phyloP scores from a whole-genome alignment of 1,140 invertebrate genomes.

The Stenopsyche tienmushanensis region DNA sequence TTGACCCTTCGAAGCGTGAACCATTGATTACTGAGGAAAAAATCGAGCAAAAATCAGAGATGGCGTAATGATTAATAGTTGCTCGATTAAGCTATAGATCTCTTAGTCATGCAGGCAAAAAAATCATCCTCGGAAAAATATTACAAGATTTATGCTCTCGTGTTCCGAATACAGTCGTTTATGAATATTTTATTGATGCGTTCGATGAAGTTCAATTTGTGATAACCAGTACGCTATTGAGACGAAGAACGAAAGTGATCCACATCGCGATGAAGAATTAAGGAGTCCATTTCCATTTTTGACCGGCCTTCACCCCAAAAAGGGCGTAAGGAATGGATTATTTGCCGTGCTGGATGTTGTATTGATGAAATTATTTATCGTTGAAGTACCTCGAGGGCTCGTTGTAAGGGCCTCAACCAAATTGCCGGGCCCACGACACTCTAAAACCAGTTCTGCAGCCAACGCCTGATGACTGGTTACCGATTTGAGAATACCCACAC shows the following conservation, averaged over 20 bases:
- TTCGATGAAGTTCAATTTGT: no score
- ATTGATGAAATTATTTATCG: constrained; percentile 13
- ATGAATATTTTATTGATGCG: no score
- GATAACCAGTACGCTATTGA: no score
- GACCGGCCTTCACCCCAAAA: constrained; percentile 26
- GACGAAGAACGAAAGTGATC: constrained; percentile 20
- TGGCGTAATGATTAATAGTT: no score
- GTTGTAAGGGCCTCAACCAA: background rate
- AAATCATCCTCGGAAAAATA: no score
- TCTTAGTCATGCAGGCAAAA: no score
- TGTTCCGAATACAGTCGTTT: no score
- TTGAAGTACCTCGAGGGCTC: constrained; percentile 9
- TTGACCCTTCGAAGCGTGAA: background rate
- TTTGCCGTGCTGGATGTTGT: background rate
- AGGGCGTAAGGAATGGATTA: background rate
- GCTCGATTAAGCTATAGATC: no score
- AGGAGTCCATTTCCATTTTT: constrained; percentile 1
- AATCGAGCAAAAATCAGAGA: no score
- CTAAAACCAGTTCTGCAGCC: constrained; percentile 22
- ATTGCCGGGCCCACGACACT: constrained; percentile 3
- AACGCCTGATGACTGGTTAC: constrained; percentile 22
- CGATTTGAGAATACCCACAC: constrained; percentile 28
- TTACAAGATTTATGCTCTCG: no score
- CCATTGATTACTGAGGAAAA: background rate
- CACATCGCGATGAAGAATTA: background rate